Conservation (phyloP, 1,140 invertebrate genomes). For the Zophobas atratus region DNA sequence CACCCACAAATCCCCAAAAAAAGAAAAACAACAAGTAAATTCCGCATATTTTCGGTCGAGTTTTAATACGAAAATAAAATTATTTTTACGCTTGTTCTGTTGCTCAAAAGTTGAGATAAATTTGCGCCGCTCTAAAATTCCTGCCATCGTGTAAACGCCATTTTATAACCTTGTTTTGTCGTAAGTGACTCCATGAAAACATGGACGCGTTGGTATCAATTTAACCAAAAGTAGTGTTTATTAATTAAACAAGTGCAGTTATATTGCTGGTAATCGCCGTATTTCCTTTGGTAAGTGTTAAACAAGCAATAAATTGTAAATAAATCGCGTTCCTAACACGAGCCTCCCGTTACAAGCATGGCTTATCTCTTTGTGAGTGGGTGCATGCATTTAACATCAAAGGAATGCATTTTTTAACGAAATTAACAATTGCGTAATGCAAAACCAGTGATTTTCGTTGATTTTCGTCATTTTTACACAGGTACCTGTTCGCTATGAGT, state of each 20-base stretch:
- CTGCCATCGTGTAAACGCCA: constrained; percentile 17
- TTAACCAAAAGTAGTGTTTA: constrained; percentile 20
- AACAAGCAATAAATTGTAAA: background rate
- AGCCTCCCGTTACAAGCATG: constrained; percentile 5
- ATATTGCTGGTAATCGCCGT: background rate
- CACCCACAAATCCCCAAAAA: background rate
- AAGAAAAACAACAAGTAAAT: too few relatives aligned
- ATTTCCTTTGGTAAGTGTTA: constrained; percentile 33
- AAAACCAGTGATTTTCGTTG: constrained; percentile 2
- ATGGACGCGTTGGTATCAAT: constrained; percentile 12
- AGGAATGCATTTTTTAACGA: constrained; percentile 45
- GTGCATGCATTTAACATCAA: constrained; percentile 47
- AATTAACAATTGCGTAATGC: background rate
- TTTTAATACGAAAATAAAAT: background rate
- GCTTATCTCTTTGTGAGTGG: constrained; percentile 61
- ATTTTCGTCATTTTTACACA: constrained; percentile 50
- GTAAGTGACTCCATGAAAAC: constrained; percentile 5
- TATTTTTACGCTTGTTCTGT: background rate
- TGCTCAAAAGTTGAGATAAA: background rate
- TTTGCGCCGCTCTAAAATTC: too few relatives aligned
- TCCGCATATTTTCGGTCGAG: too few relatives aligned
- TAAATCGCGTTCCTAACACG: constrained; percentile 20
- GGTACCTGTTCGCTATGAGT: constrained; percentile 75
- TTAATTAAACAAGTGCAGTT: constrained; percentile 38
- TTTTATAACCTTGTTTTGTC: constrained; percentile 38